Conservation (phyloP, 92 coral and sea anemone species). For the Palythoa heliodiscus region DNA sequence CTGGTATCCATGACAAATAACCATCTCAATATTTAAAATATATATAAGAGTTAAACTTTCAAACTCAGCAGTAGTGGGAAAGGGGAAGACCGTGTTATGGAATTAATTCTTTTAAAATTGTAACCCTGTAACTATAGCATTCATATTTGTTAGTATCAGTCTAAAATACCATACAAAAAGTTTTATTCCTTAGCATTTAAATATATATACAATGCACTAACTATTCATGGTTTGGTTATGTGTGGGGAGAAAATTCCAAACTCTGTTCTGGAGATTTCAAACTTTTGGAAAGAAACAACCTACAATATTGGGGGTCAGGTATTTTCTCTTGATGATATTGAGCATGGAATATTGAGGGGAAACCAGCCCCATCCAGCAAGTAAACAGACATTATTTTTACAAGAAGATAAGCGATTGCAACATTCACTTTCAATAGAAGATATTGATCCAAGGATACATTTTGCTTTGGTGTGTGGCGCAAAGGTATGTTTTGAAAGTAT, state of each 20-base stretch:
- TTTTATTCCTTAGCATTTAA: conserved; percentile 6
- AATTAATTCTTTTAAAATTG: no score
- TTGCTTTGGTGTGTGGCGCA: conserved; percentile 98
- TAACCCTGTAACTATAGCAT: no score
- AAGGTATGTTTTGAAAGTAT: conserved; percentile 59
- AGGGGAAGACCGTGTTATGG: no score
- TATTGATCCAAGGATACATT: conserved; percentile 94
- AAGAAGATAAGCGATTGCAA: conserved; percentile 73
- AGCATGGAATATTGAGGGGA: conserved; percentile 95
- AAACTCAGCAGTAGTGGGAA: no score
- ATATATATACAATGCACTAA: conserved; percentile 89
- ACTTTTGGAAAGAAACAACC: conserved; percentile 81
- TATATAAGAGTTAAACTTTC: no score
- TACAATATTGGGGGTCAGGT: conserved; percentile 76
- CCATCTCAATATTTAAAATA: no score
- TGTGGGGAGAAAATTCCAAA: conserved; percentile 67
- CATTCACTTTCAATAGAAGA: conserved; percentile 54
- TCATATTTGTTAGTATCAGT: no score
- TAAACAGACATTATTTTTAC: conserved; percentile 62
- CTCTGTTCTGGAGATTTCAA: conserved; percentile 79
- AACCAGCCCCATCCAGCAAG: conserved; percentile 90
- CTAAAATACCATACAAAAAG: no score
- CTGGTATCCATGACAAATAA: no score
- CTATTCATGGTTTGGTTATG: conserved; percentile 85
- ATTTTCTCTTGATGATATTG: conserved; percentile 89